These are phyloP conservation scores for Vidua macroura DNA, from an alignment of 2,113 vertebrate species.

Conservation along the genomic window DNA sequence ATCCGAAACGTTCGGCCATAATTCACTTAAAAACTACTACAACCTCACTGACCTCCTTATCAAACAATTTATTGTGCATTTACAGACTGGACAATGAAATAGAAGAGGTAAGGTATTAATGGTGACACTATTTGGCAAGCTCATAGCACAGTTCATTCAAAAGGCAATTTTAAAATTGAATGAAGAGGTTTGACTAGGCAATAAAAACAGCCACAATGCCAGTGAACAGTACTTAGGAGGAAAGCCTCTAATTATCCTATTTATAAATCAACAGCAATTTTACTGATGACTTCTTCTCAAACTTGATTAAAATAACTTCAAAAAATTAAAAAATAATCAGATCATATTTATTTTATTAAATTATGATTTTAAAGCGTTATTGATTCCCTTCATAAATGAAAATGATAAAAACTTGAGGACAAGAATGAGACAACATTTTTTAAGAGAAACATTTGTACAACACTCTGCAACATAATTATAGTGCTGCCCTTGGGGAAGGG, in stretches of 20 bases:
- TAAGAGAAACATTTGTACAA: conserved; percentile 76
- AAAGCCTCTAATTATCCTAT: conserved; percentile 92
- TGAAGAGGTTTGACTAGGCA: conserved; percentile 94
- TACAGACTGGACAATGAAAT: conserved; percentile 77
- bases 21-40: conserved; percentile 78
- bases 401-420: conserved; percentile 75
- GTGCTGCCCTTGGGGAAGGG: conserved; percentile 83
- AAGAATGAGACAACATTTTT: conserved; percentile 78
- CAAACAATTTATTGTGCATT: conserved; percentile 81
- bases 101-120: conserved; percentile 85
- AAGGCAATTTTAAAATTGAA: conserved; percentile 99
- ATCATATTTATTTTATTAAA: conserved; percentile 87
- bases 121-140: conserved; percentile 83
- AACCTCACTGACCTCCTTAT: conserved; percentile 81
- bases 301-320: conserved; percentile 90
- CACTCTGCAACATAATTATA: conserved; percentile 79
- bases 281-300: conserved; percentile 90
- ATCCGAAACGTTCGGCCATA: conserved; percentile 64
- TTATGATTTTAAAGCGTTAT: conserved; percentile 73
- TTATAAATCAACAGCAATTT: conserved; percentile 96
- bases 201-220: conserved; percentile 88
- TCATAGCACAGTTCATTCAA: conserved; percentile 86
- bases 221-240: conserved; percentile 82
- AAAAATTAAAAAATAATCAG: conserved; percentile 83
- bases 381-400: conserved; percentile 68